phyloP scores from a whole-genome alignment of 2,797 vertebrate species.

The Anisognathus igniventris region DNA sequence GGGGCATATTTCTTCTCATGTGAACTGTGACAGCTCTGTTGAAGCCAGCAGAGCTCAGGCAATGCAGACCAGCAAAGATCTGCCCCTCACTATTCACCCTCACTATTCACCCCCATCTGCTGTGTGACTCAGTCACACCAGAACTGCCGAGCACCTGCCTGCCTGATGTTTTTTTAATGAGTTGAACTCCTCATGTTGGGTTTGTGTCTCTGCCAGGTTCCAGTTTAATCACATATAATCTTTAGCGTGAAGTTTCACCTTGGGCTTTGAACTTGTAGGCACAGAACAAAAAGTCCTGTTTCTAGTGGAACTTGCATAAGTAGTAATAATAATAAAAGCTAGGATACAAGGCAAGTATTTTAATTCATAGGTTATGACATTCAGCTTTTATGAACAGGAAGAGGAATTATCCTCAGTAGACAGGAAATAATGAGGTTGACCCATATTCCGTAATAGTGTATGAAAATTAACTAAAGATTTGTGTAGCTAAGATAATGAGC shows the following conservation, averaged over 20 bases:
- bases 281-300: not conserved
- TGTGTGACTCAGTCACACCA: not conserved
- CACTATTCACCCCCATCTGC: not conserved
- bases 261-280: slow-evolving; percentile 17
- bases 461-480: slow-evolving; percentile 50
- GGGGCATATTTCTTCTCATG: not conserved
- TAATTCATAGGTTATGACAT: slow-evolving; percentile 12
- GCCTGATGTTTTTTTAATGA: slow-evolving; percentile 48
- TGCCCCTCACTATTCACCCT: slow-evolving; percentile 19
- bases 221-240: slow-evolving; percentile 46
- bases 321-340: slow-evolving; percentile 1
- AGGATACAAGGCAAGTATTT: not conserved
- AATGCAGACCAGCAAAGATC: not conserved
- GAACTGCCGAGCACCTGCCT: slow-evolving; percentile 11
- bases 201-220: slow-evolving; percentile 34
- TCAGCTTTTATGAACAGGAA: slow-evolving; percentile 39
- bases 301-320: slow-evolving; percentile 4
- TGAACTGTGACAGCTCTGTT: not conserved
- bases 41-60: not conserved
- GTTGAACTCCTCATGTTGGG: slow-evolving; percentile 33
- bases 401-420: slow-evolving; percentile 33
- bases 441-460: not conserved
- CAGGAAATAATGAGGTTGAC: slow-evolving; percentile 52
- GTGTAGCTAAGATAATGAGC: slow-evolving; percentile 22
- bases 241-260: slow-evolving; percentile 31